Conservation (phyloP, 2,797 vertebrate species). For the Gallinago stenura region DNA sequence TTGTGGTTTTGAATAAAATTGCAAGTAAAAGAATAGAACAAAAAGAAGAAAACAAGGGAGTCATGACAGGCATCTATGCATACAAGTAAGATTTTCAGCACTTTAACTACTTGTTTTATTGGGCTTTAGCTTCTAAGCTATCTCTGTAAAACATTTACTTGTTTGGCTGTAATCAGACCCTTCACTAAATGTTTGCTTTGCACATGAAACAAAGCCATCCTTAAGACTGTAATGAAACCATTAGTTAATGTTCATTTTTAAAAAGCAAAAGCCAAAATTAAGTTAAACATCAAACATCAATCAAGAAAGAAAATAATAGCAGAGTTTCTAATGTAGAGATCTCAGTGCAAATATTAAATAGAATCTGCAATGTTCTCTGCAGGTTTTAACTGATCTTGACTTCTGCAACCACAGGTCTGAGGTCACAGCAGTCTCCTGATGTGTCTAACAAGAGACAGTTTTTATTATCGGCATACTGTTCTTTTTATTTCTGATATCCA, state of each 20-base stretch:
- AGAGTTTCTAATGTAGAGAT: neutral
- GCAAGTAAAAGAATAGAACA: neutral
- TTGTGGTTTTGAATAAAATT: neutral
- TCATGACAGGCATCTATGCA: neutral
- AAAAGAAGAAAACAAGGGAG: neutral
- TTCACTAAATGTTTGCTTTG: slow-evolving; percentile 28
- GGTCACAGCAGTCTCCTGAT: slow-evolving; percentile 8
- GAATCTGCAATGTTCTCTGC: neutral
- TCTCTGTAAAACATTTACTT: slow-evolving; percentile 55
- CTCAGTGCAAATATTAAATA: neutral
- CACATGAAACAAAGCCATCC: slow-evolving; percentile 39
- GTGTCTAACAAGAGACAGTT: neutral
- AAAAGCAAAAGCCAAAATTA: neutral
- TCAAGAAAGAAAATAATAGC: slow-evolving; percentile 17
- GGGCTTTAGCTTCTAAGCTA: neutral
- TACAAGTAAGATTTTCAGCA: neutral
- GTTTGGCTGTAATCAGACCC: neutral
- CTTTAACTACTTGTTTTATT: neutral
- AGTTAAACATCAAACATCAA: slow-evolving; percentile 17
- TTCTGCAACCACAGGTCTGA: slow-evolving; percentile 5
- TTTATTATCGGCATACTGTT: slow-evolving; percentile 24
- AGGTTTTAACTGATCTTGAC: slow-evolving; percentile 21
- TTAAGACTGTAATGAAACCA: slow-evolving; percentile 13
- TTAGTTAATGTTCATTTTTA: slow-evolving; percentile 21
- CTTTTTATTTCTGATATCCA: slow-evolving; percentile 29